These are phyloP conservation scores for Diachasmimorpha longicaudata DNA, from an alignment of 1,140 invertebrate genomes.

Conservation along the genomic window DNA sequence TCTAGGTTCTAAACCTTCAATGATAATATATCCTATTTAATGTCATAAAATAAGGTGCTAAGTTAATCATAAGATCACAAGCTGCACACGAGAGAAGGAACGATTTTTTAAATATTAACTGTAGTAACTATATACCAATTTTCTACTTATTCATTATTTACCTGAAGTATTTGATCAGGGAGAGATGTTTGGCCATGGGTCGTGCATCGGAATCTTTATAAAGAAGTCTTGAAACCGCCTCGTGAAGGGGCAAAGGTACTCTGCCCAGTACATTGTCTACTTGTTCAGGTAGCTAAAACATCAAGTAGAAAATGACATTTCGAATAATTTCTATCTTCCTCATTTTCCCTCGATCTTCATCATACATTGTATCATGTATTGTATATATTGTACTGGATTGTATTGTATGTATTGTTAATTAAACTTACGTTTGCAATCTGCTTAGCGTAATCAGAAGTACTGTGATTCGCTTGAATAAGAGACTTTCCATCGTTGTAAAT, in stretches of 20 bases:
- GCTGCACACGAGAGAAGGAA: no score
- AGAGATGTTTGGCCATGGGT: slow-evolving; percentile 85
- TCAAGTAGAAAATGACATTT: background rate
- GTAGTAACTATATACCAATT: background rate
- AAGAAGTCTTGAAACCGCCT: slow-evolving; percentile 83
- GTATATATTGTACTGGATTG: no score
- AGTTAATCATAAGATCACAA: no score
- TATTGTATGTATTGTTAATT: no score
- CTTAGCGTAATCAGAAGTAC: slow-evolving; percentile 83
- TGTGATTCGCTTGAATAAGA: slow-evolving; percentile 88
- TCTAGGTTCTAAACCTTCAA: no score
- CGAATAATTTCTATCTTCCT: background rate
- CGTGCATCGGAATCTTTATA: slow-evolving; percentile 80
- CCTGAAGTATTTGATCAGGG: slow-evolving; percentile 88
- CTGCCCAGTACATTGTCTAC: slow-evolving; percentile 77
- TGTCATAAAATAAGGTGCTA: no score
- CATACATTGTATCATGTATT: background rate
- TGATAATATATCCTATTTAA: no score
- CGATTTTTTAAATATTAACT: no score
- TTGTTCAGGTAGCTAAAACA: slow-evolving; percentile 76
- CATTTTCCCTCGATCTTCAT: background rate
- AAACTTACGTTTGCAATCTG: slow-evolving; percentile 86
- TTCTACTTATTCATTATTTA: slow-evolving; percentile 60
- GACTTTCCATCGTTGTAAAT: slow-evolving; percentile 89
- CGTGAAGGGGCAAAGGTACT: slow-evolving; percentile 84